Evolutionary conservation across 2,888 invertebrate species (phyloP).

Genomic region (Hoplodrina ambigua): DNA sequence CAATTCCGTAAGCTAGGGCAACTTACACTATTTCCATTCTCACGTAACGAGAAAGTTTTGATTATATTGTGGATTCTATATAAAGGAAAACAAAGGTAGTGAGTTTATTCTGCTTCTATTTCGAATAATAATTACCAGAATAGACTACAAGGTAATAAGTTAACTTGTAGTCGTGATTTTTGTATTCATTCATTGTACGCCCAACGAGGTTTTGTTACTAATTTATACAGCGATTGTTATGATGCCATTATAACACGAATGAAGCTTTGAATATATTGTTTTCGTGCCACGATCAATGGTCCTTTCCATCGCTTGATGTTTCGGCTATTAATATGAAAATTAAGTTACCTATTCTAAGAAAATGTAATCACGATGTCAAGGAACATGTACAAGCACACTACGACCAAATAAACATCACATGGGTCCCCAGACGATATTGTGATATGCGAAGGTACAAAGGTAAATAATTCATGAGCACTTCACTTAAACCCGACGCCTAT

Average conservation of each 20-base stretch:
- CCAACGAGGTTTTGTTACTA: slow-evolving; percentile 63
- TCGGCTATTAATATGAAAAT: slow-evolving; percentile 20
- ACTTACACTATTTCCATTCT: slow-evolving; percentile 36
- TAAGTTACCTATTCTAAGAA: slow-evolving; percentile 6
- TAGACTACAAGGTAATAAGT: slow-evolving; percentile 21
- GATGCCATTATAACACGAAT: slow-evolving; percentile 44
- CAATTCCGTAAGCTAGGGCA: slow-evolving; percentile 19
- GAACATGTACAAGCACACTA: slow-evolving; percentile 66
- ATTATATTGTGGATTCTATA: slow-evolving; percentile 23
- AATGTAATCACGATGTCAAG: slow-evolving; percentile 44
- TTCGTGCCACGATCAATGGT: slow-evolving; percentile 31
- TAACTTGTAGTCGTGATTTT: slow-evolving; percentile 59
- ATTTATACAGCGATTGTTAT: slow-evolving; percentile 60
- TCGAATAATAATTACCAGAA: slow-evolving; percentile 10
- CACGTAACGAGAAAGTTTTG: slow-evolving; percentile 46
- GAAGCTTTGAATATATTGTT: slow-evolving; percentile 49
- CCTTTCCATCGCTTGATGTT: neutral
- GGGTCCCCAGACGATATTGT: slow-evolving; percentile 65
- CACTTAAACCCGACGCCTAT: slow-evolving; percentile 74
- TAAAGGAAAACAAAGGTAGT: neutral
- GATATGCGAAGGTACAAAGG: slow-evolving; percentile 68
- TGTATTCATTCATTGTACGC: slow-evolving; percentile 61
- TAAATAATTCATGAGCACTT: slow-evolving; percentile 87
- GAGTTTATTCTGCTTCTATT: slow-evolving; percentile 4
- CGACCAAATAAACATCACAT: slow-evolving; percentile 69